Evolutionary conservation across 2,888 invertebrate genomes (phyloP).

Genomic region (Eupithecia dodoneata): DNA sequence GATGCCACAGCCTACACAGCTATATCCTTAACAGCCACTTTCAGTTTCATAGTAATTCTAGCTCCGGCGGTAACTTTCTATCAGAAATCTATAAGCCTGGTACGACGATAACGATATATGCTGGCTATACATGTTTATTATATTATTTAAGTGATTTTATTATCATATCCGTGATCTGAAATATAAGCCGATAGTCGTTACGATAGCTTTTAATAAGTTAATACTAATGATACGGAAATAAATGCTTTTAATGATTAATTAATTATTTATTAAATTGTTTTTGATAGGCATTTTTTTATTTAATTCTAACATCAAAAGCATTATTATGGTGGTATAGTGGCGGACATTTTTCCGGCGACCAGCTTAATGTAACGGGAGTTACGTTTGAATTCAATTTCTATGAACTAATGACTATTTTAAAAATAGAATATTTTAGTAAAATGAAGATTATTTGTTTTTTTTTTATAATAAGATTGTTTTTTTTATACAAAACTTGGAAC

Average conservation of each 20-base stretch:
- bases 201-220: not conserved
- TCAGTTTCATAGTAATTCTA: conserved; percentile 57
- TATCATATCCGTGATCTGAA: conserved; percentile 20
- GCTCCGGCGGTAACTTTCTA: conserved; percentile 58
- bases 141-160: conserved; percentile 5
- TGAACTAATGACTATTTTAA: too few species aligned
- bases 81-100: conserved; percentile 43
- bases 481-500: too few species aligned
- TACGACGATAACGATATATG: conserved; percentile 20
- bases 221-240: not conserved
- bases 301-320: too few species aligned
- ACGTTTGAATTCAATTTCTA: too few species aligned
- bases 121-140: not conserved
- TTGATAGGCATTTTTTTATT: too few species aligned
- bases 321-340: too few species aligned
- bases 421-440: too few species aligned
- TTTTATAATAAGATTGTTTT: too few species aligned
- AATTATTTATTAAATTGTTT: not conserved
- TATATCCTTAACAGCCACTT: conserved; percentile 55
- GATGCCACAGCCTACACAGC: conserved; percentile 48
- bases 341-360: too few species aligned
- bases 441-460: too few species aligned
- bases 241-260: not conserved
- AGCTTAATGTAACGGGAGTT: too few species aligned
- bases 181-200: conserved; percentile 4